These are phyloP conservation scores for Maniola hyperantus DNA, from an alignment of 2,888 invertebrate species.

Conservation along the genomic window DNA sequence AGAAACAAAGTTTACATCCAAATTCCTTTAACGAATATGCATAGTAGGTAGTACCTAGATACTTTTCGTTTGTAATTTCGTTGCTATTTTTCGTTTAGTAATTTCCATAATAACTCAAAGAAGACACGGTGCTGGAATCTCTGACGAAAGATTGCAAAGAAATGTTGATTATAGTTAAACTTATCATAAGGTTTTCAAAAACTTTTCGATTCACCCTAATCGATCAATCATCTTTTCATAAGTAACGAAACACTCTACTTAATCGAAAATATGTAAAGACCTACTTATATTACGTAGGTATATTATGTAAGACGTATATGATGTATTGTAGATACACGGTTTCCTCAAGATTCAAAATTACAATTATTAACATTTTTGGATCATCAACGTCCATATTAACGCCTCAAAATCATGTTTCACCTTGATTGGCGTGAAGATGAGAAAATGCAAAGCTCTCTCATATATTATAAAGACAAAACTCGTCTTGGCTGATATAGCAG, in stretches of 20 bases:
- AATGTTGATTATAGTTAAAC: not conserved
- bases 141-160: not conserved
- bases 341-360: not conserved
- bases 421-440: not conserved
- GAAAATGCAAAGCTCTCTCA: not conserved
- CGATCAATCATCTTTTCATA: not conserved
- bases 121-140: not conserved
- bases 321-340: too few species aligned
- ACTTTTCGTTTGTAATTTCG: too few species aligned
- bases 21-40: not conserved
- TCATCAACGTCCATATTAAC: not conserved
- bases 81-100: not conserved
- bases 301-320: too few species aligned
- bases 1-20: not conserved
- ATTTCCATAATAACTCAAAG: not conserved
- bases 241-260: not conserved
- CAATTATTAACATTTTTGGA: conserved; percentile 1
- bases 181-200: not conserved
- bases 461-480: too few species aligned
- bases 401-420: not conserved
- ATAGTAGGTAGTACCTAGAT: not conserved
- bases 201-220: not conserved
- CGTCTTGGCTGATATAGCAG: too few species aligned
- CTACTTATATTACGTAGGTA: too few species aligned
- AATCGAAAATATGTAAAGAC: not conserved